A percentile compares a stretch with the other conserved stretches of the same genome.
phyloP scores from a whole-genome alignment of 2,113 vertebrate genomes.

The Epinephelus lanceolatus region DNA sequence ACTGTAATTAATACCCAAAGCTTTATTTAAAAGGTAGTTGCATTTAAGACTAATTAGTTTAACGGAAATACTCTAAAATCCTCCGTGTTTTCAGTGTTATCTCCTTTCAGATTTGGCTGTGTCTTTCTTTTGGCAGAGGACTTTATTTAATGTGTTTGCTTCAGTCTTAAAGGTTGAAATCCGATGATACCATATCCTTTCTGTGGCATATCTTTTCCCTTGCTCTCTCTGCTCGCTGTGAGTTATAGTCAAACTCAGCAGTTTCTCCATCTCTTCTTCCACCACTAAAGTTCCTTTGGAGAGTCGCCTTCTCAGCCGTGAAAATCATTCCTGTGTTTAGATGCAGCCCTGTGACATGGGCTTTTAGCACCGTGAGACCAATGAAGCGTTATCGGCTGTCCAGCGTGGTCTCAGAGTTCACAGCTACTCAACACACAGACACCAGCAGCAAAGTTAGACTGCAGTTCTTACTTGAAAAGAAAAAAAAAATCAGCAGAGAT shows the following conservation, averaged over 20 bases:
- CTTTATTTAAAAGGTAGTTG: neutral
- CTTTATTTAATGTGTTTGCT: neutral
- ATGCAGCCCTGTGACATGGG: slow-evolving; percentile 44
- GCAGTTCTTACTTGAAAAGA: neutral
- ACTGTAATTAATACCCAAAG: slow-evolving; percentile 11
- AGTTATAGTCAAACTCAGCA: slow-evolving; percentile 11
- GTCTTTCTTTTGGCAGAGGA: neutral
- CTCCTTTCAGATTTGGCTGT: neutral
- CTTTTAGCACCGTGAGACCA: slow-evolving; percentile 76
- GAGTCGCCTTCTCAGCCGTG: slow-evolving; percentile 55
- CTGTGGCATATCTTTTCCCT: neutral
- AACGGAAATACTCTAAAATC: neutral
- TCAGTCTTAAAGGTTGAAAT: slow-evolving; percentile 8
- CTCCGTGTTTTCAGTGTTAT: slow-evolving; percentile 29
- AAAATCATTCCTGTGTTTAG: slow-evolving; percentile 76
- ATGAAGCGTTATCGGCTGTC: slow-evolving; percentile 47
- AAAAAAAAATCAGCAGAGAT: neutral
- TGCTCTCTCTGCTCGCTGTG: neutral
- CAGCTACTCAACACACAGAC: slow-evolving; percentile 33
- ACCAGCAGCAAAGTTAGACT: slow-evolving; percentile 19
- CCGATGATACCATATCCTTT: neutral
- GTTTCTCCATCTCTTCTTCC: slow-evolving; percentile 9
- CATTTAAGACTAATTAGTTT: slow-evolving; percentile 1
- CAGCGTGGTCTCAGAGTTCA: slow-evolving; percentile 36
- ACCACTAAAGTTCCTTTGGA: slow-evolving; percentile 23